A percentile compares a stretch with the other conserved stretches of the same genome.
Conservation (phyloP, 1,140 invertebrate genomes). For the Aradophagus sp. region DNA sequence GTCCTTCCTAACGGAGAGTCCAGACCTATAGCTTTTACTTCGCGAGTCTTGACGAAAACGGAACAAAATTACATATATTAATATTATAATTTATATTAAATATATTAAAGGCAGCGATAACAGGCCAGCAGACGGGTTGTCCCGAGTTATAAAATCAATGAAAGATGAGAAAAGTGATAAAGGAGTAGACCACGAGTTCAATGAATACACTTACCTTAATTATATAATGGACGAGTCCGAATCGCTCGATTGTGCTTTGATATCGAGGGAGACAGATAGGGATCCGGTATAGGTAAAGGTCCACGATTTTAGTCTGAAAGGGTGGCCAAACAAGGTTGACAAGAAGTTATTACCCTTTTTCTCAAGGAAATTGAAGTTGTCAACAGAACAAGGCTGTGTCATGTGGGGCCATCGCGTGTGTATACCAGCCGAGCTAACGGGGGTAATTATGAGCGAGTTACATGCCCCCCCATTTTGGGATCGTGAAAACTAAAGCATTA, state of each 20-base stretch:
- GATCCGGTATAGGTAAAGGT: conserved; percentile 5
- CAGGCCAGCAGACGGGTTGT: not conserved
- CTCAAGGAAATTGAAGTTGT: conserved; percentile 3
- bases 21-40: conserved; percentile 9
- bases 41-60: not conserved
- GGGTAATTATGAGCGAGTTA: conserved; percentile 61
- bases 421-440: conserved; percentile 11
- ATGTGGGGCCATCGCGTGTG: conserved; percentile 30
- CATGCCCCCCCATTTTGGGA: conserved; percentile 71
- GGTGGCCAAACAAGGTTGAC: conserved; percentile 4
- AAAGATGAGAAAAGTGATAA: not conserved
- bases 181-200: not conserved
- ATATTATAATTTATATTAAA: conserved; percentile 28
- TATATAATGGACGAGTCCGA: conserved; percentile 1
- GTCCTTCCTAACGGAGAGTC: not conserved
- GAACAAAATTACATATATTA: conserved; percentile 38
- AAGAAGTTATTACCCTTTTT: conserved; percentile 1
- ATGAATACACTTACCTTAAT: not conserved
- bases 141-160: not conserved
- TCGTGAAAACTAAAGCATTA: conserved; percentile 73
- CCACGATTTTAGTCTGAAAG: conserved; percentile 7
- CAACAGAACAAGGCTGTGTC: conserved; percentile 23
- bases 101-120: not conserved
- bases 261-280: conserved; percentile 1
- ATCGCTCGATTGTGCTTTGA: conserved; percentile 2